Conservation (phyloP, 1,140 invertebrate genomes). For the Drosophila albomicans region DNA sequence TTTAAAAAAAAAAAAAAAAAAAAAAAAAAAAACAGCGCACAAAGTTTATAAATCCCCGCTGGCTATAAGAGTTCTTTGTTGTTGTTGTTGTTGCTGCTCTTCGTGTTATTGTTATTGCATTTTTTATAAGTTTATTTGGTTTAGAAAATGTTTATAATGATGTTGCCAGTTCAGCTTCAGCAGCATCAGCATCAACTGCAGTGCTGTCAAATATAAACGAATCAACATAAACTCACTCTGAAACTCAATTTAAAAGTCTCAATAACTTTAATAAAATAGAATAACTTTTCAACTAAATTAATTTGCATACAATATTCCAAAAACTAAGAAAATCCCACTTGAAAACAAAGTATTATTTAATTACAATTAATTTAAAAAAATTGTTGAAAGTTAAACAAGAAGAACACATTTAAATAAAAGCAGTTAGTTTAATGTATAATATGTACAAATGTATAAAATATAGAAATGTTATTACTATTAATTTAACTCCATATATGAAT, state of each 20-base stretch:
- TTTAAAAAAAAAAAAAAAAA: background rate
- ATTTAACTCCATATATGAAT: no score
- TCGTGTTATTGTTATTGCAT: slow-evolving; percentile 14
- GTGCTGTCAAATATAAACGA: slow-evolving; percentile 20
- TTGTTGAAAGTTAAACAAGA: no score
- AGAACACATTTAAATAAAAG: no score
- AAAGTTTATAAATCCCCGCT: slow-evolving; percentile 42
- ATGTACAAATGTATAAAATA: no score
- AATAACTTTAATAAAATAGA: background rate
- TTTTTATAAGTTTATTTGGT: slow-evolving; percentile 48
- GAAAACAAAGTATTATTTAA: no score
- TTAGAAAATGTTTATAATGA: slow-evolving; percentile 47
- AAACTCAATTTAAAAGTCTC: slow-evolving; percentile 17
- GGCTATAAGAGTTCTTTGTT: slow-evolving; percentile 27
- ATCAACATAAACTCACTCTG: background rate
- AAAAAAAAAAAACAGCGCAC: slow-evolving; percentile 29
- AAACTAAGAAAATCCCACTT: no score
- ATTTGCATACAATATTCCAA: no score
- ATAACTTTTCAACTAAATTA: background rate
- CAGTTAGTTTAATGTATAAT: no score
- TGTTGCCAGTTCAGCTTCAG: slow-evolving; percentile 16
- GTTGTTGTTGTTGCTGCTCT: background rate
- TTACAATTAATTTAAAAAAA: no score
- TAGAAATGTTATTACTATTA: no score
- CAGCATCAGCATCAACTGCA: background rate